Conservation (phyloP, 2,888 invertebrate species). For the Protophormia terraenovae region DNA sequence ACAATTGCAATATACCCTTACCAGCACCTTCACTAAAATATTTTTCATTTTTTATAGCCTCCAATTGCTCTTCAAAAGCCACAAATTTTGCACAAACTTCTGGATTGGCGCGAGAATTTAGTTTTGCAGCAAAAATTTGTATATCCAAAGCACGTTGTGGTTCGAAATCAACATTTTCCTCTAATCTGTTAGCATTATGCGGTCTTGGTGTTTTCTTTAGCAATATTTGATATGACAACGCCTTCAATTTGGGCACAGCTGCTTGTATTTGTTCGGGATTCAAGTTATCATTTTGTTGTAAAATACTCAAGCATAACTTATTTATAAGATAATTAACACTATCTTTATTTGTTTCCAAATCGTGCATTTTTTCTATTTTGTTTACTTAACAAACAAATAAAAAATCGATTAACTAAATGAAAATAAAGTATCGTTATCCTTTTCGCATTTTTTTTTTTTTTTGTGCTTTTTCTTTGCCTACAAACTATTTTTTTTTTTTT, state of each 20-base stretch:
- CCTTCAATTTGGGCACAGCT: constrained; percentile 72
- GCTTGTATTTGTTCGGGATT: constrained; percentile 62
- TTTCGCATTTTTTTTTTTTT: constrained; percentile 2
- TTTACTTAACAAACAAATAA: constrained; percentile 11
- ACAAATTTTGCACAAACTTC: constrained; percentile 69
- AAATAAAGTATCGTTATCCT: constrained; percentile 19
- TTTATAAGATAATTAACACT: constrained; percentile 75
- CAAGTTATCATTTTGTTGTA: constrained; percentile 55
- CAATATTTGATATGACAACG: constrained; percentile 73
- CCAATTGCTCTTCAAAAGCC: constrained; percentile 71
- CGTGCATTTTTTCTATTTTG: constrained; percentile 65
- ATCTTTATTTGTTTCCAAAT: constrained; percentile 69
- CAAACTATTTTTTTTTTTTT: background rate
- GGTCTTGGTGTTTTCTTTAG: constrained; percentile 72
- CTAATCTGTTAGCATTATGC: constrained; percentile 36
- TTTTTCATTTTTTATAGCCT: constrained; percentile 66
- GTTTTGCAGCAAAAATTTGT: constrained; percentile 73
- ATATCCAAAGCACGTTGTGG: constrained; percentile 72
- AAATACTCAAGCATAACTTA: constrained; percentile 71
- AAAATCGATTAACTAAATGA: constrained; percentile 28
- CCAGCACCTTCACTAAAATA: constrained; percentile 72
- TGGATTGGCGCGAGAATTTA: constrained; percentile 70
- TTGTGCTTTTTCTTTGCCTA: background rate
- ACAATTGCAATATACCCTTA: constrained; percentile 71
- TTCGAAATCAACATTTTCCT: constrained; percentile 70